Percentiles rank a stretch among this genome's conserved stretches.
Evolutionary conservation across 37 sponge, comb jelly and placozoan genomes (phyloP).

Genomic region (Cliona cf. orientalis): DNA sequence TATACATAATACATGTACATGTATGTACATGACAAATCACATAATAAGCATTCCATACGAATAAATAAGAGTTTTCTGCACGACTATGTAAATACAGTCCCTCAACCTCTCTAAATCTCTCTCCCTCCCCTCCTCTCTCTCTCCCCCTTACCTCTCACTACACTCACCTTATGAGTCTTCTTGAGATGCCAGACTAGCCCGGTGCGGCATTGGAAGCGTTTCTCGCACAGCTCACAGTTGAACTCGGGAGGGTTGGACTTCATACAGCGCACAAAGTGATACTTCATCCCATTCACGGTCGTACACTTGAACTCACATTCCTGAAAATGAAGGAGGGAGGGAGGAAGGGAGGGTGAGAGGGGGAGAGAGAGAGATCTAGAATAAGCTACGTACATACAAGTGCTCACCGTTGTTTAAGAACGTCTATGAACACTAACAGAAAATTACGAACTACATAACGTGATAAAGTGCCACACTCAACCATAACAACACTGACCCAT

Average conservation of each 20-base stretch:
- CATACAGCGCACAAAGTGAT: conserved; percentile 59
- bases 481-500: too few species aligned
- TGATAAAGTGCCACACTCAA: too few species aligned
- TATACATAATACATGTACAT: too few species aligned
- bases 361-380: conserved; percentile 26
- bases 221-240: conserved; percentile 58
- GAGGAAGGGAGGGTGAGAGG: conserved; percentile 28
- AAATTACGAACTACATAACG: too few species aligned
- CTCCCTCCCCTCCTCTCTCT: not conserved
- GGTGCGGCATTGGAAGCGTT: conserved; percentile 61
- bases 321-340: conserved; percentile 16
- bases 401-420: too few species aligned
- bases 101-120: too few species aligned
- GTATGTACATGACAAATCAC: too few species aligned
- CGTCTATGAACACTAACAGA: too few species aligned
- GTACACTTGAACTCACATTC: conserved; percentile 62
- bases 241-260: conserved; percentile 58
- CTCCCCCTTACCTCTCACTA: not conserved
- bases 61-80: too few species aligned
- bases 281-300: conserved; percentile 76
- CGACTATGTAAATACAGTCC: not conserved
- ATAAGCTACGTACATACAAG: too few species aligned
- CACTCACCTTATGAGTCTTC: conserved; percentile 56
- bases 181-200: conserved; percentile 77
- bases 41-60: too few species aligned